Conservation (phyloP, 2,888 invertebrate genomes). For the Drosophila colorata region DNA sequence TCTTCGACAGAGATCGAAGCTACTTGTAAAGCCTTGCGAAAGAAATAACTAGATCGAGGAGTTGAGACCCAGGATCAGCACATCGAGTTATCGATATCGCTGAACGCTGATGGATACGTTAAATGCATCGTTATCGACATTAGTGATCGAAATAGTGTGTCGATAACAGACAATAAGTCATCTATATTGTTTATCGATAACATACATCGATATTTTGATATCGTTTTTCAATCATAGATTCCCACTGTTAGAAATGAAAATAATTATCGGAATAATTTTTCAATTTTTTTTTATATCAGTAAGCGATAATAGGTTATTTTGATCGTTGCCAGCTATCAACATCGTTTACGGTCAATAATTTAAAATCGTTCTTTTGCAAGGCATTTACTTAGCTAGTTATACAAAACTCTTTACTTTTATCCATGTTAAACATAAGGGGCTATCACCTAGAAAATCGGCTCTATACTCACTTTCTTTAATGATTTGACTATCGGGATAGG, state of each 20-base stretch:
- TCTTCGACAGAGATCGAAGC: constrained; percentile 22
- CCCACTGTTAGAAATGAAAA: no score
- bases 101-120: no score
- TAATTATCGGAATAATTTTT: no score
- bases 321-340: background rate
- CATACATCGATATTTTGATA: background rate
- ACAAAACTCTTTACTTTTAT: background rate
- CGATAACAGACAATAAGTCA: background rate
- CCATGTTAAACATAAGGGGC: background rate
- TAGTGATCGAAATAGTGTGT: background rate
- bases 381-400: background rate
- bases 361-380: constrained; percentile 21
- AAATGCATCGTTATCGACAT: no score
- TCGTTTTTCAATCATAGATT: background rate
- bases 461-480: constrained; percentile 93
- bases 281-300: background rate
- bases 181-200: background rate
- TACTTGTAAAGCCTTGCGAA: constrained; percentile 23
- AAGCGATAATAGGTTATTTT: background rate
- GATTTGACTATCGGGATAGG: constrained; percentile 91
- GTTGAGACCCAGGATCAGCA: background rate
- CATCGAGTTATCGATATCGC: background rate
- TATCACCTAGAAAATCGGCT: background rate
- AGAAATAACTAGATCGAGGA: background rate
- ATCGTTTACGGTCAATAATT: background rate